phyloP scores from a whole-genome alignment of 64 coral and sea anemone species.

The Stichodactyla mertensii region DNA sequence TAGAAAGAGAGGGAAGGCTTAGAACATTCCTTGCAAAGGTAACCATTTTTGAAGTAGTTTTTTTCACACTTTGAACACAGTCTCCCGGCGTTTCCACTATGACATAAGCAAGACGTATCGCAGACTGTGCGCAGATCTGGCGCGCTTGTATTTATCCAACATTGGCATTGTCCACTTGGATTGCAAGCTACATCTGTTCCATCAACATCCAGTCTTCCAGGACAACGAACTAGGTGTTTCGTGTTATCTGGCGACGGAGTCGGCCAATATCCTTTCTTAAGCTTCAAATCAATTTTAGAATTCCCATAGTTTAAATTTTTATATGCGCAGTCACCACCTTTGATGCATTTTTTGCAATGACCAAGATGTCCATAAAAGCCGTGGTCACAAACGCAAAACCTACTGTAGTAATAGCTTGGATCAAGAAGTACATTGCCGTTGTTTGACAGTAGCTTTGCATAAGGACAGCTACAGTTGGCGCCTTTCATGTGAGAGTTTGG shows the following conservation, averaged over 20 bases:
- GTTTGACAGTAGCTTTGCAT: neutral
- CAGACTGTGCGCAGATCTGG: neutral
- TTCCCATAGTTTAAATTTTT: neutral
- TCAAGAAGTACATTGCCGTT: conserved; percentile 11
- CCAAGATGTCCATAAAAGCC: conserved; percentile 7
- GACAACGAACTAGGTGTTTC: neutral
- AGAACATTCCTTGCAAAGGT: conserved; percentile 3
- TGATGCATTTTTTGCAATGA: neutral
- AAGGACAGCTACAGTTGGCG: conserved; percentile 3
- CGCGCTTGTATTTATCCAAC: neutral
- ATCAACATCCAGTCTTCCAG: neutral
- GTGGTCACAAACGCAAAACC: conserved; percentile 17
- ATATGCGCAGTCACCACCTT: neutral
- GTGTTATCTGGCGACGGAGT: conserved; percentile 8
- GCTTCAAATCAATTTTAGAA: neutral
- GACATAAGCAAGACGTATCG: conserved; percentile 9
- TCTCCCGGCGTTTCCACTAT: neutral
- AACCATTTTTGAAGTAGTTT: conserved; percentile 8
- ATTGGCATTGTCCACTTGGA: neutral
- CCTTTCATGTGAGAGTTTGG: neutral
- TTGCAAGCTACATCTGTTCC: neutral
- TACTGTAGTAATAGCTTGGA: conserved; percentile 14
- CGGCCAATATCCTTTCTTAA: conserved; percentile 11
- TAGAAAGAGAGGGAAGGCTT: neutral
- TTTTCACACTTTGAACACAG: conserved; percentile 15